Evolutionary conservation across 1,140 invertebrate genomes (phyloP).

Genomic region (Zelostemma sp.): DNA sequence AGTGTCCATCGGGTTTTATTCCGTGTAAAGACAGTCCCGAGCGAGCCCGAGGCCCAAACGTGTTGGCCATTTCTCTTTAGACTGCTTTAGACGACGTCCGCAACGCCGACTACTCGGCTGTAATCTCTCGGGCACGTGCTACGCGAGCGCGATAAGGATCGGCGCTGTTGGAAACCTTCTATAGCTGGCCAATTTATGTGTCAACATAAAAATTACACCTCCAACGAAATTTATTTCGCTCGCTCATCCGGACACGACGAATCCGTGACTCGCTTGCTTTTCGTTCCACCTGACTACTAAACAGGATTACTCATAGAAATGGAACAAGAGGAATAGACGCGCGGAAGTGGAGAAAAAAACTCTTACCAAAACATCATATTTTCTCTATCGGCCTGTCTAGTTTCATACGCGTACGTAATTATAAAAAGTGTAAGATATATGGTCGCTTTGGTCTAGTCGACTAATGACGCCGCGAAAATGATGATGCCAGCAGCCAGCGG

Average conservation of each 20-base stretch:
- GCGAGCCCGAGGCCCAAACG: conserved; percentile 24
- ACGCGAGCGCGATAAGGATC: conserved; percentile 38
- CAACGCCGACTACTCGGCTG: conserved; percentile 22
- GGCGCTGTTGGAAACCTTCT: conserved; percentile 30
- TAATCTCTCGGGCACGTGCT: conserved; percentile 46
- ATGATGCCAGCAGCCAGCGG: conserved; percentile 57
- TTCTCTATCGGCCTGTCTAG: no score
- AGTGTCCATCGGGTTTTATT: conserved; percentile 29
- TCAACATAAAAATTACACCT: conserved; percentile 12
- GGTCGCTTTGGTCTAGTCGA: no score
- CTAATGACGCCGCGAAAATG: conserved; percentile 60
- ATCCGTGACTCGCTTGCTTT: background rate
- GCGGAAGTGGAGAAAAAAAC: background rate
- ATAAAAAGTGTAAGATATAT: no score
- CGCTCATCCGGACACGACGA: no score
- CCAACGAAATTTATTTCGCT: background rate
- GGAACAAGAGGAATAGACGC: background rate
- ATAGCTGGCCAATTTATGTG: conserved; percentile 20
- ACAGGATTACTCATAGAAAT: background rate
- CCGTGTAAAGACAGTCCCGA: conserved; percentile 34
- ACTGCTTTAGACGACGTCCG: conserved; percentile 23
- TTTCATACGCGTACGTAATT: no score
- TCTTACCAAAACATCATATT: no score
- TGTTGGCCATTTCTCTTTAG: conserved; percentile 37
- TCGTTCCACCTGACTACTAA: background rate